A percentile compares a stretch with the other conserved stretches of the same genome.
phyloP scores from a whole-genome alignment of 2,113 vertebrate genomes.

The Plectropomus leopardus region DNA sequence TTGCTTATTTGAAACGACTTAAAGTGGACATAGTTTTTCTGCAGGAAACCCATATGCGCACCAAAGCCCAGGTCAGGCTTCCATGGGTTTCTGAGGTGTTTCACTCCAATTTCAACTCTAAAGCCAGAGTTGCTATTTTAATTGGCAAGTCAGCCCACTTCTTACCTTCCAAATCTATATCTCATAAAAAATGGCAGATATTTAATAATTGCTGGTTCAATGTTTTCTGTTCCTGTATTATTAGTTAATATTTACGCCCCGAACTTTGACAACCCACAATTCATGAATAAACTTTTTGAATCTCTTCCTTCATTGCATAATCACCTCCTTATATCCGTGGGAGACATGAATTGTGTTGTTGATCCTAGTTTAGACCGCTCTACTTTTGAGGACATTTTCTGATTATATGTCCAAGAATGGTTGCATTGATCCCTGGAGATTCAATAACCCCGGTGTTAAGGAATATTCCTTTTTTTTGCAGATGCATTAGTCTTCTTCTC shows the following conservation, averaged over 20 bases:
- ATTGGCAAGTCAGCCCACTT: background rate
- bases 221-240: no score
- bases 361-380: background rate
- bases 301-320: background rate
- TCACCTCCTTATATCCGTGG: background rate
- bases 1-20: background rate
- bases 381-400: background rate
- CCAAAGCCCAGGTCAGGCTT: background rate
- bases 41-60: conserved; percentile 11
- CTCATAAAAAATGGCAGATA: no score
- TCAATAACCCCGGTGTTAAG: background rate
- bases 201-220: no score
- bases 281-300: background rate
- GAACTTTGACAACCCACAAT: no score
- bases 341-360: background rate
- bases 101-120: background rate
- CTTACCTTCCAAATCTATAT: background rate
- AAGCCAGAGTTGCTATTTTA: background rate
- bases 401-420: background rate
- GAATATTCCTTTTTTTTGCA: background rate
- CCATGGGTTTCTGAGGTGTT: background rate
- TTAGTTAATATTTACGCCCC: no score
- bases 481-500: background rate
- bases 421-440: background rate
- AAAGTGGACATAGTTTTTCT: background rate